These are phyloP conservation scores for Platyura marginata DNA, from an alignment of 1,140 invertebrate species.

Conservation along the genomic window DNA sequence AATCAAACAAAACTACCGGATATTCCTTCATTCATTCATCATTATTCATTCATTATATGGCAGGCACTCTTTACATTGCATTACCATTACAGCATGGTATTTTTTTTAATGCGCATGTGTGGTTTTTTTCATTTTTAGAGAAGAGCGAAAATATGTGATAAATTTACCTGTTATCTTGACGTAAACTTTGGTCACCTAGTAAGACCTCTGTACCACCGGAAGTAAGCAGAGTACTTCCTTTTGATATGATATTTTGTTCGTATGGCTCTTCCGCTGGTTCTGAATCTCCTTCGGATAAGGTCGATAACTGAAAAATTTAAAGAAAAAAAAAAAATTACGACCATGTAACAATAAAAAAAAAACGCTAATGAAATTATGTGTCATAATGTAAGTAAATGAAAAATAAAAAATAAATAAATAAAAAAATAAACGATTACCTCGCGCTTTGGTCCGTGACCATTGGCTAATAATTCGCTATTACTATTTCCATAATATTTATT, in stretches of 20 bases:
- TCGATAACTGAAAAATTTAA: slow-evolving; percentile 1
- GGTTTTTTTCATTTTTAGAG: not conserved
- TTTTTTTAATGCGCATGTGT: too few relatives aligned
- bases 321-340: not conserved
- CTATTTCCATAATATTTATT: not conserved
- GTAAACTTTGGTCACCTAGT: slow-evolving; percentile 20
- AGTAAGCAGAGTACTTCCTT: slow-evolving; percentile 22
- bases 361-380: too few relatives aligned
- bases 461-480: slow-evolving; percentile 25
- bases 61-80: too few relatives aligned
- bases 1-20: too few relatives aligned
- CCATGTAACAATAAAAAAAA: not conserved
- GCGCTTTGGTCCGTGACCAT: slow-evolving; percentile 24
- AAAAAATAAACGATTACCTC: slow-evolving; percentile 12
- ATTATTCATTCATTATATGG: not conserved
- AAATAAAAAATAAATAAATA: not conserved
- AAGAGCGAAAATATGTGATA: too few relatives aligned
- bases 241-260: slow-evolving; percentile 21
- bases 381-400: slow-evolving; percentile 1
- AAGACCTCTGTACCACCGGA: slow-evolving; percentile 23
- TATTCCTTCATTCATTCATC: too few relatives aligned
- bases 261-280: slow-evolving; percentile 2
- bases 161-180: slow-evolving; percentile 18
- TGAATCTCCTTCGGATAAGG: slow-evolving; percentile 3
- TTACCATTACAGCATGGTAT: too few relatives aligned